Evolutionary conservation across 1,140 invertebrate genomes (phyloP), one percentile per base, ranked within the genome.

Genomic region (Alviniconcha marisindica): DNA sequence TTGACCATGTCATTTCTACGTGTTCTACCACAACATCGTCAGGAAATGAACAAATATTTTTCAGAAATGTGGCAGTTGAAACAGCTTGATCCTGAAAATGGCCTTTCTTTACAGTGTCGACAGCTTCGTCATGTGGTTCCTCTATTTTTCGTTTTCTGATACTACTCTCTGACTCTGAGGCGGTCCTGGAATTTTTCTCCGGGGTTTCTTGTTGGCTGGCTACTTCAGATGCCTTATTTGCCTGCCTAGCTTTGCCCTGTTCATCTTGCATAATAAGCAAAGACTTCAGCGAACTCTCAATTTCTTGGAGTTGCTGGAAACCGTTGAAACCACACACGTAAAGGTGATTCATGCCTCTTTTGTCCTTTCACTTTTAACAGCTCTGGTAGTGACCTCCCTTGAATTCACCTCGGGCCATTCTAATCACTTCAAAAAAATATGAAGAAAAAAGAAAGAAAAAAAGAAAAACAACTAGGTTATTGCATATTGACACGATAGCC

Each of bases 311-410:
- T n/a, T 76, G 73, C 0, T 40, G 36, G 24, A 76, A 76, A 24
- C 73, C 73, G 40, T 76, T 76, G 44, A 76, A 76, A 76, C 73
- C 73, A 76, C 73, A 76, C 10, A 44, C 0, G 42, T 24, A 44
- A 76, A 44, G 24, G 7, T 44, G 24, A 76, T 76, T n/a, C 73
- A 76, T 76, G 44, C 0, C 38, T 76, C 15, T 14, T n/a, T n/a
- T n/a, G n/a, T n/a, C n/a, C n/a, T n/a, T n/a, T n/a, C n/a, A n/a
- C n/a, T n/a, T n/a, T n/a, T n/a, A n/a, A n/a, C n/a, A n/a, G n/a
- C n/a, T n/a, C n/a, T n/a, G n/a, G 24, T 0, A 31, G 38, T 48
- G 14, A 10, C 5, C 44, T 12, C 7, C 21, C n/a, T 44, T 63
- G 60, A 40, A 21, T 74, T 74, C 38, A 38, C 21, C 12, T 74